A percentile compares a stretch with the other conserved stretches of the same genome.
Evolutionary conservation across 2,113 vertebrate genomes (phyloP).

Genomic region (Hippocampus guttulatus): DNA sequence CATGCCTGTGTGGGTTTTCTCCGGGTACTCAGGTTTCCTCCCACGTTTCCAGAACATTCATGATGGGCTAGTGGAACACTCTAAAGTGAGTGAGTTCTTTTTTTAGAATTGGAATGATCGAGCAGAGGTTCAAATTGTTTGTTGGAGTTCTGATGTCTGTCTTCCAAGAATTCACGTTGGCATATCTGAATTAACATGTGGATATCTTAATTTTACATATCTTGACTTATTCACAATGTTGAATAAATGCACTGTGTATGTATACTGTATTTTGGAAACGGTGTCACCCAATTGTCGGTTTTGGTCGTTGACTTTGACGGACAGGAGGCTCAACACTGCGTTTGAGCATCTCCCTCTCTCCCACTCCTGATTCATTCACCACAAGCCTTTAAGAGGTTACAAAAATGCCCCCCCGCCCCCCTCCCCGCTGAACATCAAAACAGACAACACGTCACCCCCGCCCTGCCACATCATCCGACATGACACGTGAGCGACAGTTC

Average conservation of each 20-base stretch:
- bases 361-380: constrained; percentile 17
- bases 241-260: neutral
- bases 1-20: no score
- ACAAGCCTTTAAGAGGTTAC: constrained; percentile 65
- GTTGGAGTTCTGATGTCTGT: no score
- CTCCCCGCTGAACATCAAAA: constrained; percentile 64
- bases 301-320: constrained; percentile 71
- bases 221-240: neutral
- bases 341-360: constrained; percentile 43
- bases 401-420: constrained; percentile 28
- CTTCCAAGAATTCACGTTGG: no score
- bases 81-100: no score
- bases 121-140: no score
- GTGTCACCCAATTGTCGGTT: constrained; percentile 57
- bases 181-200: no score
- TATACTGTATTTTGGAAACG: constrained; percentile 8
- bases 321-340: constrained; percentile 59
- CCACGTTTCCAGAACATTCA: no score
- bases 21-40: no score
- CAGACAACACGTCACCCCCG: constrained; percentile 39
- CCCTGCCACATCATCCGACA: constrained; percentile 53
- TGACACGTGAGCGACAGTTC: constrained; percentile 67
- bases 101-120: no score
- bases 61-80: no score
- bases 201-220: no score